These are phyloP conservation scores for Euglossa dilemma DNA, from an alignment of 1,140 invertebrate genomes.

Conservation along the genomic window DNA sequence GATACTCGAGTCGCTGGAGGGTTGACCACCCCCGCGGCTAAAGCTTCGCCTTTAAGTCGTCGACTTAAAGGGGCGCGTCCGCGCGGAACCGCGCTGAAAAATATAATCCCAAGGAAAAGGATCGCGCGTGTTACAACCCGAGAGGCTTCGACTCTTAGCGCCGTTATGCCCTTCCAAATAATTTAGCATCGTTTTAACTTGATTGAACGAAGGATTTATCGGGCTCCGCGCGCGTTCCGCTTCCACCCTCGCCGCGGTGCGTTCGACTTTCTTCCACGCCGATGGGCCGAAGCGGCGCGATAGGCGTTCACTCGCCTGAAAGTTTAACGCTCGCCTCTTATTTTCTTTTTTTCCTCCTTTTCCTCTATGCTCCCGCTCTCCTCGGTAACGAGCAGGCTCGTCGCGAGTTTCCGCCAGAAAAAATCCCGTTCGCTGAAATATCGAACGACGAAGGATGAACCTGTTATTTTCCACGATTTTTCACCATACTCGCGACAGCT, in stretches of 20 bases:
- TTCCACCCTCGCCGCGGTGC: background rate
- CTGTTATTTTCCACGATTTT: background rate
- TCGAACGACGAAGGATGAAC: background rate
- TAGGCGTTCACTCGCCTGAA: slow-evolving; percentile 6
- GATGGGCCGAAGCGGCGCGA: slow-evolving; percentile 13
- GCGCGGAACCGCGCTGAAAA: background rate
- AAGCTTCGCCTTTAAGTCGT: slow-evolving; percentile 43
- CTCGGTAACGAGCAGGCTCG: background rate
- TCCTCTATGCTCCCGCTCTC: background rate
- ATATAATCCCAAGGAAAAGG: slow-evolving; percentile 58
- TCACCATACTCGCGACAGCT: background rate
- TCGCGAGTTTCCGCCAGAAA: background rate
- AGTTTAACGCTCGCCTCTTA: background rate
- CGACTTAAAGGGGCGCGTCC: slow-evolving; percentile 35
- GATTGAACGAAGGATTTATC: slow-evolving; percentile 76
- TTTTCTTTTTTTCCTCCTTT: background rate
- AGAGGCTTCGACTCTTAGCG: slow-evolving; percentile 58
- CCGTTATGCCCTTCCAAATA: slow-evolving; percentile 68
- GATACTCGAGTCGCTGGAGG: background rate
- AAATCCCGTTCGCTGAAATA: slow-evolving; percentile 6
- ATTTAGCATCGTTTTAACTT: slow-evolving; percentile 79
- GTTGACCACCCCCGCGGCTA: background rate
- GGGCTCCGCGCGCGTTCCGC: slow-evolving; percentile 29
- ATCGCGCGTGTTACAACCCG: slow-evolving; percentile 34
- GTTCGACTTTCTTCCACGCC: slow-evolving; percentile 42